Evolutionary conservation across 2,888 invertebrate species (phyloP), one percentile per base, ranked within the genome.

Genomic region (Rutpela maculata): DNA sequence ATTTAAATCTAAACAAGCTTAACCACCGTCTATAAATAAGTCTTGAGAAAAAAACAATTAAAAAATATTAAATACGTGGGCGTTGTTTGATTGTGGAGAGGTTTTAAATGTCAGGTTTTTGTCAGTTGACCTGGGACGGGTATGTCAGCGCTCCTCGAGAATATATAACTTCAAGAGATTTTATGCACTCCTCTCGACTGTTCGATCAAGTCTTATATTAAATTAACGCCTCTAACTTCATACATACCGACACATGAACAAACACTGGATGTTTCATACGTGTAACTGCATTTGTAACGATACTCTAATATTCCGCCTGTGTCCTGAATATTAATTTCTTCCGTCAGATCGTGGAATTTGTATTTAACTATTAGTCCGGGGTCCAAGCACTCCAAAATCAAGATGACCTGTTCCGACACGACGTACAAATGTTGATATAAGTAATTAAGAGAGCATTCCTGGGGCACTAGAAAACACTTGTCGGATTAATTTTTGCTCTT

Each of bases 81-180:
- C 72, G 72, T 73, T 38, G n/a, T 73, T 73, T 50, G 56, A 65
- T 50, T 12, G 15, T 72, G 31, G 65, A 72, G 65, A 72, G 72
- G 62, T 57, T 73, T 73, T 55, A 62, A 65, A 65, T 57, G 65
- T 65, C 63, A 73, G 65, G 50, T 43, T 65, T 73, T 73, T 73
- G 55, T 73, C 65, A 60, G 31, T 35, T 65, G 72, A 73, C 72
- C 72, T 73, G 72, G 72, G 72, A 65, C 72, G 72, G 65, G 72
- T 73, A 73, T 73, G 72, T 73, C 72, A 73, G 72, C 72, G 72
- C 72, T 73, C 55, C 72, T 73, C 72, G 72, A 73, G 72, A 72
- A 72, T 65, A 55, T 56, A 56, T 65, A 18, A 43, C 38, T 56
- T 72, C 63, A 35, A 63, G 63, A 65, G 63, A 59, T 22, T 59